Base-by-base conservation (phyloP, 2,113 vertebrate genomes). In the Paracanthobrama guichenoti region DNA sequence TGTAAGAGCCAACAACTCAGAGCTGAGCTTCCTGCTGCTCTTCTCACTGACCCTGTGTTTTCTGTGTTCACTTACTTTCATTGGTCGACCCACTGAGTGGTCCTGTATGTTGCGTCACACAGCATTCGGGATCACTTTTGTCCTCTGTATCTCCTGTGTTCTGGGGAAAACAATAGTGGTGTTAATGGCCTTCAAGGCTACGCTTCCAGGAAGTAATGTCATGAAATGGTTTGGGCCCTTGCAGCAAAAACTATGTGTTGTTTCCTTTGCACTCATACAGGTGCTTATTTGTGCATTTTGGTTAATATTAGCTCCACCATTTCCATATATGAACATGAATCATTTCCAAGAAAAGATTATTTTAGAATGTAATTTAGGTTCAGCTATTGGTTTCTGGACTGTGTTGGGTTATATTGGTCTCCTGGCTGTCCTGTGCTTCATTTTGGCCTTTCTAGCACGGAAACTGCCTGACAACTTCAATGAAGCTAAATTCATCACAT, bases 381-480 rank as follows among this genome's bases (percentile, higher is more conserved):
- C 93, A 66, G 59, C 84, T 46, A 3, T 92, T 7, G 92, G 91
- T 0, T 95, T 94, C 82, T 94, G 92, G 79, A 89, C 86, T 31
- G 92, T 93, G 2, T 35, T 95, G 50, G 93, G 91, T 5, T 95
- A 94, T 53, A 93, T 95, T n/a, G 93, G 92, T 14, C 46, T 93
- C 13, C 81, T 95, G 8, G 90, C 93, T 83, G 0, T 89, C 0
- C 14, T 93, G 0, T 95, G 93, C 85, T 94, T 94, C 78, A 13
- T 92, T 4, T 83, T 95, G 9, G 93, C 94, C 67, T 94, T 94
- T 89, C 44, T 95, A 60, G 89, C 90, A 11, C 85, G 94, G 6
- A 95, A 93, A 57, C 82, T 95, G 2, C 94, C 94, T 1, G 90
- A 94, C 86, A 90, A 93, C 74, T 95, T 95, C 46, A 95, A 95